Conservation (phyloP, 2,113 vertebrate species). For the Mellivora capensis region DNA sequence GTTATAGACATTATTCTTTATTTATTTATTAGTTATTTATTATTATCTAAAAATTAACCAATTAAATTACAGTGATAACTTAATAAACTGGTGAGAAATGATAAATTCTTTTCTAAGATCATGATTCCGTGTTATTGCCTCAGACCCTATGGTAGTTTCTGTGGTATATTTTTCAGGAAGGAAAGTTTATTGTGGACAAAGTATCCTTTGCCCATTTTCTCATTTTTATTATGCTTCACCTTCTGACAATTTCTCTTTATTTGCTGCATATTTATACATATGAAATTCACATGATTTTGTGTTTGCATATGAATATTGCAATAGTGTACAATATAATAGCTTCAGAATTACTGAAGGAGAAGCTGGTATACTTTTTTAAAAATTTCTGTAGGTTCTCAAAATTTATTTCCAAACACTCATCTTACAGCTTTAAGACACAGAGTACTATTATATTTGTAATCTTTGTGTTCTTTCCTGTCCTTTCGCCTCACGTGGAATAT, state of each 20-base stretch:
- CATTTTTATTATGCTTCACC: neutral
- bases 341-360: neutral
- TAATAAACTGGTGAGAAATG: neutral
- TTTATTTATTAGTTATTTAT: neutral
- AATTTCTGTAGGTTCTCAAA: neutral
- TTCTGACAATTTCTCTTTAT: neutral
- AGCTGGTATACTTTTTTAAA: neutral
- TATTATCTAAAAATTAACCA: neutral
- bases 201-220: neutral
- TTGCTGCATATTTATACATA: neutral
- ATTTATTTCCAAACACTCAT: neutral
- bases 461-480: neutral
- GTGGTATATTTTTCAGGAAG: neutral
- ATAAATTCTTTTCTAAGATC: neutral
- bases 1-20: neutral
- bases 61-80: neutral
- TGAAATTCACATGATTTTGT: neutral
- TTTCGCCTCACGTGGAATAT: neutral
- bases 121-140: neutral
- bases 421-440: neutral
- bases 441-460: neutral
- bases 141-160: neutral
- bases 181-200: neutral
- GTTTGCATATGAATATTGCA: neutral
- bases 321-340: neutral